Evolutionary conservation across 2,888 invertebrate species (phyloP), one percentile per base, ranked within the genome.

Genomic region (Caenorhabditis sp.): DNA sequence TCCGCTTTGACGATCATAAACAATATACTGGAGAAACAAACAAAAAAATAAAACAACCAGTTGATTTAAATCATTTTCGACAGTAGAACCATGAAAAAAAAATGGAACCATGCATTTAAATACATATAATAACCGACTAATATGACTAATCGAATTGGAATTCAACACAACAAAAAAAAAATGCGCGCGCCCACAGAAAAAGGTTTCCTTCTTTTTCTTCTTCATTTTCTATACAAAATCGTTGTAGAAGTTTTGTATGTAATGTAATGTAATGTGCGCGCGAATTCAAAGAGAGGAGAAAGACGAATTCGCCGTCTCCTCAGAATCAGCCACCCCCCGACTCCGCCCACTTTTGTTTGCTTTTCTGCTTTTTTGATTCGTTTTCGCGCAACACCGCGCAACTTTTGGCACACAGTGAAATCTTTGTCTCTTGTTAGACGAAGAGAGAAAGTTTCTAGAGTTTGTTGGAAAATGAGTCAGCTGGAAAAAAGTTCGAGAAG

Each of bases 91-190:
- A 12, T 17, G 10, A 43, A 43, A 43, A 43, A 43, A 43, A 43
- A 36, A 36, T 36, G 6, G 12, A 36, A 10, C 12, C 14, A 43
- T 43, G 43, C 43, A 43, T 43, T 43, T 43, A 31, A 31, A 31
- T 43, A 17, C 17, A 43, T 43, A 43, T 43, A 43, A 43, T 43
- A 43, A 43, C 14, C 43, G 43, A 43, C 43, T 43, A 43, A 43
- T 43, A 43, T 43, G 43, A 43, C 43, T 43, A 43, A 43, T 43
- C 43, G 43, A 43, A 43, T 43, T 43, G 43, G 43, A 43, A 43
- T 43, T 43, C 17, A 17, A 17, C 6, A 43, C 6, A 43, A 43
- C 6, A 17, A 10, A 31, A 31, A 10, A 31, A 31, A 31, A 31
- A 31, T 10, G 31, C 5, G 31, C 31, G 31, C 31, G 31, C 31